These are phyloP conservation scores for Phenganax stokvisi DNA, from an alignment of 92 coral and sea anemone genomes.

Conservation along the genomic window DNA sequence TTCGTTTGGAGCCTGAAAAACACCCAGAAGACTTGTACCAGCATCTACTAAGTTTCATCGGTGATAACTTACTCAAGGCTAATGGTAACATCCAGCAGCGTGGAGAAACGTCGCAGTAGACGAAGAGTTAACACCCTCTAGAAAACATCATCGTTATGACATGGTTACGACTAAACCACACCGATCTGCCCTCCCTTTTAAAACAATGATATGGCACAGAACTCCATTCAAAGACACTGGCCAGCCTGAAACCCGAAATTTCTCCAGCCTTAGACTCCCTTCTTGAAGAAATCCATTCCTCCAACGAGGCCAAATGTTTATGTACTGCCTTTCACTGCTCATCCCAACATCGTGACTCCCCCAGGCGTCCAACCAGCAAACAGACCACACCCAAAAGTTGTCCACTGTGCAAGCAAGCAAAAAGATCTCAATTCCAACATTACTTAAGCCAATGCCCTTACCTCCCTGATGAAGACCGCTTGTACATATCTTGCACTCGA, in stretches of 20 bases:
- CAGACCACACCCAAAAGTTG: no score
- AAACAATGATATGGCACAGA: slow-evolving; percentile 39
- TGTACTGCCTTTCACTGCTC: not conserved
- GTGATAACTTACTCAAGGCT: not conserved
- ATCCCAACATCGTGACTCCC: slow-evolving; percentile 27
- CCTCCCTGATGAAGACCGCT: no score
- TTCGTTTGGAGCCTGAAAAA: not conserved
- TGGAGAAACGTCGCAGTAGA: not conserved
- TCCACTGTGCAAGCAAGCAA: no score
- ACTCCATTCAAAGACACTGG: slow-evolving; percentile 14
- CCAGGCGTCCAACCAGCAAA: no score
- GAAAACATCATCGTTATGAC: slow-evolving; percentile 6
- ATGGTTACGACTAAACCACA: not conserved
- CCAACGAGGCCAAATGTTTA: no score
- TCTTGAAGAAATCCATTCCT: slow-evolving; percentile 15
- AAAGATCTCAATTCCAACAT: slow-evolving; percentile 33
- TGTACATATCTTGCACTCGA: no score
- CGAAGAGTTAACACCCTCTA: not conserved
- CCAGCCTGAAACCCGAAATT: slow-evolving; percentile 11
- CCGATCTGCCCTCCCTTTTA: not conserved
- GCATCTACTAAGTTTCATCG: not conserved
- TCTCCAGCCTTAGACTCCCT: slow-evolving; percentile 15
- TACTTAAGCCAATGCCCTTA: no score
- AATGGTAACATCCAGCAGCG: slow-evolving; percentile 2
- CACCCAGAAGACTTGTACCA: not conserved